Conservation (phyloP, 2,888 invertebrate species). For the Polyploca ridens region DNA sequence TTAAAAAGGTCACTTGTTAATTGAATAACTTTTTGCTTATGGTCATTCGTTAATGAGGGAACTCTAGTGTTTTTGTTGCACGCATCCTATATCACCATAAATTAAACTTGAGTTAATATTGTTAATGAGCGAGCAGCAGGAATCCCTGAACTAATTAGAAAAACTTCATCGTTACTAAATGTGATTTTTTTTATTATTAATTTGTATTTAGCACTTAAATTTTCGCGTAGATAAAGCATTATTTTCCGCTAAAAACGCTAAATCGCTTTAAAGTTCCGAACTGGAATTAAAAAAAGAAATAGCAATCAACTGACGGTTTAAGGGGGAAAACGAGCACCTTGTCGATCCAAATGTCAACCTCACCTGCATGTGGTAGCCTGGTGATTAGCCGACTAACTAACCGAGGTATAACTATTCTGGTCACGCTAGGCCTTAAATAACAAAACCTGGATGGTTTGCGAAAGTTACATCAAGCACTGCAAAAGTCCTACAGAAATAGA, state of each 20-base stretch:
- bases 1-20: constrained; percentile 28
- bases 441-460: neutral
- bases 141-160: neutral
- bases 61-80: neutral
- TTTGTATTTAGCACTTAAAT: neutral
- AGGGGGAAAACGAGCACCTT: neutral
- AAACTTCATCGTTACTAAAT: neutral
- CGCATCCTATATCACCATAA: neutral
- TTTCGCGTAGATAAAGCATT: neutral
- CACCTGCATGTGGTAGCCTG: constrained; percentile 8
- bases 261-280: neutral
- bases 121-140: neutral
- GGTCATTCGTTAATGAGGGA: constrained; percentile 1
- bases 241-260: neutral
- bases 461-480: neutral
- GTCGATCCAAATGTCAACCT: constrained; percentile 8
- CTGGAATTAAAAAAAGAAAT: neutral
- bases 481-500: neutral
- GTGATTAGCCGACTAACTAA: neutral
- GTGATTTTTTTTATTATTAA: no score
- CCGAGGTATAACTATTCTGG: constrained; percentile 8
- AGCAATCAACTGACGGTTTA: neutral
- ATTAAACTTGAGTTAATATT: neutral
- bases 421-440: constrained; percentile 6
- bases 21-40: neutral